A percentile compares a stretch with the other conserved stretches of the same genome.
Evolutionary conservation across 1,140 invertebrate genomes (phyloP).

Genomic region (Trigoniulus corallinus): DNA sequence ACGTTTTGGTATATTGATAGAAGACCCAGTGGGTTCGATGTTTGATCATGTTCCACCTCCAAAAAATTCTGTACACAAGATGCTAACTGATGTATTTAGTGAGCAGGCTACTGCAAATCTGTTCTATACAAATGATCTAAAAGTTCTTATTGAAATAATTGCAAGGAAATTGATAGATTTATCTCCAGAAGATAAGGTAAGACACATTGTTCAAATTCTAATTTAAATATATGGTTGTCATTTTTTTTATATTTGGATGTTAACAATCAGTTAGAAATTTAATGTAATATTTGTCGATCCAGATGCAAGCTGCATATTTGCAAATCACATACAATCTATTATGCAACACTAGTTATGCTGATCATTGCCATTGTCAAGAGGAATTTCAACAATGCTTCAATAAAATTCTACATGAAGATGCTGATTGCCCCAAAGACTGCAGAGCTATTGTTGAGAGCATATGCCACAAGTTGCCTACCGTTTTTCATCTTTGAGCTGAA

Average conservation of each 20-base stretch:
- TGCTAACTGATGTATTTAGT: neutral
- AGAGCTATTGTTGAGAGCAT: neutral
- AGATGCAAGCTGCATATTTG: neutral
- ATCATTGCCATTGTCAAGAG: neutral
- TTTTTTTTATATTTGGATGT: no score
- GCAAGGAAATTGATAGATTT: neutral
- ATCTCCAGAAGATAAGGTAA: neutral
- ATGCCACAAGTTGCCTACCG: neutral
- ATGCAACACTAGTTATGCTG: neutral
- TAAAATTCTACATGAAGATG: neutral
- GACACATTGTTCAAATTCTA: neutral
- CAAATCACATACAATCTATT: neutral
- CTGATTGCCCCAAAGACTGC: neutral
- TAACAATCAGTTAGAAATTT: neutral
- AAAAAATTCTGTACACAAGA: neutral
- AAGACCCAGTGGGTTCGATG: neutral
- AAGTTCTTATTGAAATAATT: conserved; percentile 1
- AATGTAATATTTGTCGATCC: neutral
- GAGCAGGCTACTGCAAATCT: neutral
- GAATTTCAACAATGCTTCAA: neutral
- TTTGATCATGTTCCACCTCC: neutral
- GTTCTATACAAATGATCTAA: conserved; percentile 1
- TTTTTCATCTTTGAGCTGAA: neutral
- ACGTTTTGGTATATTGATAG: neutral
- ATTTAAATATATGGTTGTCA: neutral